A percentile compares a stretch with the other conserved stretches of the same genome.
These are phyloP conservation scores for Antennarius maculatus DNA, from an alignment of 2,797 vertebrate species.

Conservation along the genomic window DNA sequence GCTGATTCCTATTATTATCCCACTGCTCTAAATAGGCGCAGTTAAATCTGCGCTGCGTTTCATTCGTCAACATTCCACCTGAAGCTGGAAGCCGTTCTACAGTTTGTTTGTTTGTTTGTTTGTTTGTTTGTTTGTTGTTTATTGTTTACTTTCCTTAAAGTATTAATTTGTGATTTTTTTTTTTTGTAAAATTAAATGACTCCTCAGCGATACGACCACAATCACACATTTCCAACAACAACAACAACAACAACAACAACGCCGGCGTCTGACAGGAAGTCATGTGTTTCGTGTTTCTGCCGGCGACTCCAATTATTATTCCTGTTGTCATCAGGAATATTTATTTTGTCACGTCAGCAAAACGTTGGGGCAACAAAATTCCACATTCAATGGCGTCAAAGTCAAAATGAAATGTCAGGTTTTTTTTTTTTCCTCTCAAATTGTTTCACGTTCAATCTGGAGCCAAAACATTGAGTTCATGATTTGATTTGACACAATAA, in stretches of 20 bases:
- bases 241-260: constrained; percentile 24
- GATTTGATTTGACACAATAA: too few species aligned
- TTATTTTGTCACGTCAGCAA: not conserved
- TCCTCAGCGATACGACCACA: constrained; percentile 22
- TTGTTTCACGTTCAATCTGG: not conserved
- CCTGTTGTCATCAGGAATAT: constrained; percentile 1
- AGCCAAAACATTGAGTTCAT: not conserved
- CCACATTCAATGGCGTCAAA: not conserved
- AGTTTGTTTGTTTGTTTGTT: too few species aligned
- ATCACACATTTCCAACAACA: constrained; percentile 20
- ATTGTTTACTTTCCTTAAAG: constrained; percentile 33
- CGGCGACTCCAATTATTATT: constrained; percentile 2
- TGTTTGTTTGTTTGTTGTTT: constrained; percentile 61
- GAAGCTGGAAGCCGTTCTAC: constrained; percentile 37
- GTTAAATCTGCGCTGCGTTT: constrained; percentile 63
- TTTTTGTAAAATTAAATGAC: constrained; percentile 41
- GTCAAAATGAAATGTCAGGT: not conserved
- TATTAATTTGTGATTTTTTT: constrained; percentile 54
- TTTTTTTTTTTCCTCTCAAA: too few species aligned
- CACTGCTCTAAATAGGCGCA: constrained; percentile 43
- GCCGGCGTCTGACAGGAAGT: constrained; percentile 37
- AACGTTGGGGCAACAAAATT: not conserved
- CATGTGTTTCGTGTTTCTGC: constrained; percentile 9
- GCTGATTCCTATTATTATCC: constrained; percentile 56
- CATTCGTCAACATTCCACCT: constrained; percentile 44